Percentiles rank a stretch among this genome's conserved stretches.
Conservation (phyloP, 2,888 invertebrate species). For the Globia sparganii region DNA sequence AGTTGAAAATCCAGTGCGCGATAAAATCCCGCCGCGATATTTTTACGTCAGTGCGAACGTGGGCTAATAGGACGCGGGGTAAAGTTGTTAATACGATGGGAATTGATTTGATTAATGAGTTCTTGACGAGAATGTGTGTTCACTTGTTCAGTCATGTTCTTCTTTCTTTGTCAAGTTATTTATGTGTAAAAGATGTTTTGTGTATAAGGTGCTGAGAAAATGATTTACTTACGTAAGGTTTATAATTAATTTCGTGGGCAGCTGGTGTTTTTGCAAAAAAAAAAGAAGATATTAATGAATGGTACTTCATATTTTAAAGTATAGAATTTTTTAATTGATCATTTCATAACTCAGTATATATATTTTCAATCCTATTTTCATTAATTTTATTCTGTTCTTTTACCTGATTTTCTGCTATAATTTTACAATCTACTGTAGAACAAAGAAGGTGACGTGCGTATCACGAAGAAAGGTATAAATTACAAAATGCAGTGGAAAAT, state of each 20-base stretch:
- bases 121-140: background rate
- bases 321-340: background rate
- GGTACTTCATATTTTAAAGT: background rate
- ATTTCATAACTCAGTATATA: background rate
- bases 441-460: constrained; percentile 61
- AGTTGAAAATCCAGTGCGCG: background rate
- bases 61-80: background rate
- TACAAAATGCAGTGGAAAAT: constrained; percentile 48
- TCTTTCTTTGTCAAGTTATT: background rate
- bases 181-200: background rate
- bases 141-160: background rate
- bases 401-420: constrained; percentile 22
- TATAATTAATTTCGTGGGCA: background rate
- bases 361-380: background rate
- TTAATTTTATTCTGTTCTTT: background rate
- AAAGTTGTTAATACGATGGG: background rate
- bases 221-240: background rate
- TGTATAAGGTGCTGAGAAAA: background rate
- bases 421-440: constrained; percentile 54
- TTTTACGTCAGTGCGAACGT: background rate
- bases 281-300: background rate
- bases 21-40: too few species aligned
- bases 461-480: constrained; percentile 61
- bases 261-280: background rate
- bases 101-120: background rate